Evolutionary conservation across 2,797 vertebrate genomes (phyloP).

Genomic region (Hafferia zeledoni): DNA sequence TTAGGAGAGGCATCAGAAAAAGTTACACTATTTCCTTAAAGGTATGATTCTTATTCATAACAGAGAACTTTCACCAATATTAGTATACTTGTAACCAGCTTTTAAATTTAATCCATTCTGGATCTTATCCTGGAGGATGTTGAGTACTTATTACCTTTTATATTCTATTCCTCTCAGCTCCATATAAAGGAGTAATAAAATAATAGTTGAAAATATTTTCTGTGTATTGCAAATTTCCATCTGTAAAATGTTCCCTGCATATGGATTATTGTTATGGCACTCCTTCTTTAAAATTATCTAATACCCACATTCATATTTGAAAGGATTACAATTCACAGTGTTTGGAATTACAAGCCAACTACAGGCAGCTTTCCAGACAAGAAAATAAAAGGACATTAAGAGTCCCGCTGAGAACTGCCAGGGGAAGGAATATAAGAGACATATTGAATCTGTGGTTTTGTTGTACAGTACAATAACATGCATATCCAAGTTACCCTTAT

Average conservation of each 20-base stretch:
- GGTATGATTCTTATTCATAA: neutral
- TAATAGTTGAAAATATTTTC: neutral
- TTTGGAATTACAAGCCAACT: neutral
- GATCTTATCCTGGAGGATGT: neutral
- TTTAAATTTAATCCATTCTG: neutral
- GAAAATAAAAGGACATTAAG: conserved; percentile 22
- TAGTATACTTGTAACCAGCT: neutral
- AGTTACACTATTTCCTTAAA: neutral
- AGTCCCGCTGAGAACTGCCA: neutral
- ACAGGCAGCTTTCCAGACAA: conserved; percentile 24
- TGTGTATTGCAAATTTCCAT: neutral
- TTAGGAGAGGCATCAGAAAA: neutral
- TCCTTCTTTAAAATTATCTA: neutral
- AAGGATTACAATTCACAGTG: neutral
- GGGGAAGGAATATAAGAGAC: neutral
- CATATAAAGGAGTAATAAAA: neutral
- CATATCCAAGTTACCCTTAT: neutral
- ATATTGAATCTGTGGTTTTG: neutral
- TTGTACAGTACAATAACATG: neutral
- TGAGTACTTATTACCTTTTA: neutral
- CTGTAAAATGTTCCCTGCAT: neutral
- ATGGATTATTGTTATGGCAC: neutral
- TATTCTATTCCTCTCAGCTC: neutral
- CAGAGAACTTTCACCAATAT: neutral
- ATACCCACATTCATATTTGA: neutral